Evolutionary conservation across 2,113 vertebrate genomes (phyloP), one percentile per base, ranked within the genome.

Genomic region (Todiramphus saurophagus): DNA sequence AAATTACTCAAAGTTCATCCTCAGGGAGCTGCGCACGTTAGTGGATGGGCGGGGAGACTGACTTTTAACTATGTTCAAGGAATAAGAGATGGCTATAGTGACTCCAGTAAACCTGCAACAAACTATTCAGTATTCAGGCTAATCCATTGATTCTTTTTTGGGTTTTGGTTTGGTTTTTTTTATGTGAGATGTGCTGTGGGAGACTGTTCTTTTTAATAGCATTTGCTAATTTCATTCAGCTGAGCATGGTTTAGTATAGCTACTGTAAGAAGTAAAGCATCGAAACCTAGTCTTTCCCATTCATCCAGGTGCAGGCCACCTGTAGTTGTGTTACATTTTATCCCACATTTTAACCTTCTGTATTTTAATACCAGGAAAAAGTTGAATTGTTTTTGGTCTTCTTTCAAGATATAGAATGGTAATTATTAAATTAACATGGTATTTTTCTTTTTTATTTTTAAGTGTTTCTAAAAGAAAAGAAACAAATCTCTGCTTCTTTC

Each of bases 231-330:
- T 70, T 96, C 50, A 88, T 79, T 96, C 88, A 90, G 58, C 66
- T 83, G 59, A 97, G 77, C 68, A 60, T 46, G 23, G 44, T 89
- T 96, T 96, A 90, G 72, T 96, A 77, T 69, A 86, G 94, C 96
- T 97, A 94, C 94, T 96, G 76, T 94, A 95, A 94, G 95, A 97
- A 97, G 78, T 77, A 92, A 94, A 96, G 80, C 75, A 48, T 51
- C 76, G 83, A 67, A 74, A 33, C 10, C 63, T 80, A 83, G 16
- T 95, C 73, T 86, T 95, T 95, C 90, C 87, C 86, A 78, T 96
- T 87, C 77, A 60, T 56, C 94, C 96, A 98, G 97, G 97, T 98
- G 97, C 97, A 90, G 95, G 97, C 89, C 96, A 98, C 97, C 97
- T 98, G 96, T 94, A 83, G 81, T 55, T 94, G 51, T 69, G 48